Conservation (phyloP, 2,888 invertebrate species). For the Tethea ocularis region DNA sequence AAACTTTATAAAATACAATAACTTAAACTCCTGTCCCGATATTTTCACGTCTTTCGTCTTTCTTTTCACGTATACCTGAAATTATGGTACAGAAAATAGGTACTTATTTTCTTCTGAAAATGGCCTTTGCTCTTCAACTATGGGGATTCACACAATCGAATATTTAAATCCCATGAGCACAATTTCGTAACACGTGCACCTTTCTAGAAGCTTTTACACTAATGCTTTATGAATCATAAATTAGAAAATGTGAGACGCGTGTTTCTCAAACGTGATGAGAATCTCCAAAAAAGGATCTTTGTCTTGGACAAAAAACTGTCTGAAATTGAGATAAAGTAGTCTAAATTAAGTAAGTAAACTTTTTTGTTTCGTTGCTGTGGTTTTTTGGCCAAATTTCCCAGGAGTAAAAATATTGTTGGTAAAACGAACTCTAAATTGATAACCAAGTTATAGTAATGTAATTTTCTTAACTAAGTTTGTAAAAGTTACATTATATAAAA, state of each 20-base stretch:
- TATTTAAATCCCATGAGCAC: conserved; percentile 47
- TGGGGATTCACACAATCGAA: conserved; percentile 39
- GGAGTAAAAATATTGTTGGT: not conserved
- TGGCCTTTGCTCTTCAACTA: not conserved
- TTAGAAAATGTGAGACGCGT: conserved; percentile 60
- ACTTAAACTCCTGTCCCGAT: not conserved
- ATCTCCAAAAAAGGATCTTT: conserved; percentile 34
- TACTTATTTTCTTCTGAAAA: not conserved
- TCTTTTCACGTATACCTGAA: too few relatives aligned
- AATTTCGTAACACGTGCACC: conserved; percentile 50
- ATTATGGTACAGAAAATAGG: not conserved
- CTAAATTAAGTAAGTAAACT: conserved; percentile 5
- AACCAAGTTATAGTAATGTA: not conserved
- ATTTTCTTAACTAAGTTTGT: not conserved
- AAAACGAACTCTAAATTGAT: not conserved
- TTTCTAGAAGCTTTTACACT: conserved; percentile 63
- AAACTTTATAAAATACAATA: too few relatives aligned
- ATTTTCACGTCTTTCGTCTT: too few relatives aligned
- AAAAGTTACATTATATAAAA: too few relatives aligned
- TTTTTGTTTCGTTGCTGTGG: conserved; percentile 7
- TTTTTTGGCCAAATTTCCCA: conserved; percentile 4
- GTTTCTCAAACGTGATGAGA: conserved; percentile 51
- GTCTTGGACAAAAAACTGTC: conserved; percentile 4
- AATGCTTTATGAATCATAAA: conserved; percentile 72
- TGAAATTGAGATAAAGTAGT: conserved; percentile 5